Evolutionary conservation across 2,888 invertebrate species (phyloP), one percentile per base, ranked within the genome.

Genomic region (Didymodactylos carnosus): DNA sequence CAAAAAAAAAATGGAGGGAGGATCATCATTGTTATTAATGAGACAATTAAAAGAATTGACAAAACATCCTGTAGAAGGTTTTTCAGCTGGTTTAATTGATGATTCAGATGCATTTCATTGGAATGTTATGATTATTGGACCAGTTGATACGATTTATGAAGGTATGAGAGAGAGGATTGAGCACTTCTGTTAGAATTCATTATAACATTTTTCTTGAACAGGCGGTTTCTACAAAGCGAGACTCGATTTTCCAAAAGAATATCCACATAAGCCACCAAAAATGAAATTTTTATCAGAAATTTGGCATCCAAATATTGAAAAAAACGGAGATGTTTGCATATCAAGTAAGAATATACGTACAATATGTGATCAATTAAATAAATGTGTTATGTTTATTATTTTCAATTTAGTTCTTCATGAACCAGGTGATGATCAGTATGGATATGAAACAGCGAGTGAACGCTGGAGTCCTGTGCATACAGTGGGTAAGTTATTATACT

Each of bases 201-300:
- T 39, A 3, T 7, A 35, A 75, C 75, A 75, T 43, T 40, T 71
- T 88, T 88, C 78, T 87, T n/a, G n/a, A n/a, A n/a, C 98, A 87
- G 98, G 97, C 81, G 98, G 98, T 77, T 95, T 95, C 85, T 98
- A 98, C 87, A 98, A 97, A 87, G 95, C 95, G 81, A 93, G 94
- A 84, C 88, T 98, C 84, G 89, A 91, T 85, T 98, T 98, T 86
- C 97, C 98, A 78, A 92, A 92, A 86, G 98, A 98, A 85, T 98
- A 98, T 85, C 98, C 98, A 80, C 87, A 94, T 82, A 90, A 94
- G 86, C 98, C 98, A 80, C 97, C 97, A 78, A 91, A 93, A 86
- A 94, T 97, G 94, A 92, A 91, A 87, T 97, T 97, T 86, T 90
- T 94, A 77, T 94, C 94, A 83, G 94, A 95, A 87, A 94, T 97